Evolutionary conservation across 2,797 vertebrate species (phyloP), one percentile per base, ranked within the genome.

Genomic region (Hyperoplus lanceolatus): DNA sequence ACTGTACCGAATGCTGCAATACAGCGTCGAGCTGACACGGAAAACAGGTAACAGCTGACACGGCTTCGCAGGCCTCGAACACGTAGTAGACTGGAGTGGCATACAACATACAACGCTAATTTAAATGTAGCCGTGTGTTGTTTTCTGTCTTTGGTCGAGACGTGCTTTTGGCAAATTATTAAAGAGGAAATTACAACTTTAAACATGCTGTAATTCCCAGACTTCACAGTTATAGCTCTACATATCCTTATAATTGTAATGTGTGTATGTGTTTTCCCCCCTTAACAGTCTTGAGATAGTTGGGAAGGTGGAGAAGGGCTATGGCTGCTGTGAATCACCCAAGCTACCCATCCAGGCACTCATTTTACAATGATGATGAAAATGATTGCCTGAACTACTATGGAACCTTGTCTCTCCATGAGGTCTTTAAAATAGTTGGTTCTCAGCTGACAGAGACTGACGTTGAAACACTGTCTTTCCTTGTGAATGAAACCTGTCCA

Each of bases 361-460:
- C 93, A 7, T 89, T 95, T 51, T 83, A 90, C 83, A 97, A 97
- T 97, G 97, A 97, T 79, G 97, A 98, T 92, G 96, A 96, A 0
- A 29, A 29, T 3, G 96, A 97, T 63, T 97, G 96, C 85, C 88
- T 97, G 43, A 95, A 94, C 80, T 97, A 96, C 84, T 97, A 97
- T 73, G 96, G 96, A 79, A 96, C 97, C 96, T 87, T 97, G 77
- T 97, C 97, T 36, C 95, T 98, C 75, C 97, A 97, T 72, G 96
- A 96, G 70, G 88, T 97, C 79, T 97, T 97, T 90, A 95, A 97
- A 83, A 87, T 97, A n/a, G 95, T 98, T 58, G 97, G 97, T 71
- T 95, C 96, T 78, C 97, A 98, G 79, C 93, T 98, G 83, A 97
- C 96, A 2, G 95, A 96, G 73, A 92, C 91, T 6, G 97, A 98